Conservation (phyloP, 2,797 vertebrate genomes). For the Adrianichthys oophorus region DNA sequence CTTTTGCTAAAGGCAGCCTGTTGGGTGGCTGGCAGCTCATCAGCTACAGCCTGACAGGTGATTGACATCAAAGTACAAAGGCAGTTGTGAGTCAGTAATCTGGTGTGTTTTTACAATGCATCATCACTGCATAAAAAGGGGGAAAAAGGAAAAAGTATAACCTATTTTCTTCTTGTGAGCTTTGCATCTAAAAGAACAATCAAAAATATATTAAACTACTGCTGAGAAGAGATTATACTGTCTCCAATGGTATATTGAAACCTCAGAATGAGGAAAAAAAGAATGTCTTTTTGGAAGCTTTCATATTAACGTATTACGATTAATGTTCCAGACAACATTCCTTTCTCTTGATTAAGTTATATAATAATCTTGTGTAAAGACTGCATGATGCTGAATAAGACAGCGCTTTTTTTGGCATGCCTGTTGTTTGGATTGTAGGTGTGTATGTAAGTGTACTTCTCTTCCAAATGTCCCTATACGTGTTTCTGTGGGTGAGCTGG, state of each 20-base stretch:
- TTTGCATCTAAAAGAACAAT: constrained; percentile 13
- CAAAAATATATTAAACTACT: constrained; percentile 20
- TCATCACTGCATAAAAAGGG: constrained; percentile 1
- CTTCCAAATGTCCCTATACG: constrained; percentile 31
- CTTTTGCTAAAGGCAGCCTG: constrained; percentile 49
- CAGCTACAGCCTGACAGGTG: constrained; percentile 58
- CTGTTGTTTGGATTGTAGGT: constrained; percentile 23
- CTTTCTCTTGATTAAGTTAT: neutral
- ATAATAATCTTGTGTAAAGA: neutral
- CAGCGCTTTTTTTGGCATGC: constrained; percentile 4
- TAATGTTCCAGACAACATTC: too few relatives aligned
- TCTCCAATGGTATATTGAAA: constrained; percentile 1
- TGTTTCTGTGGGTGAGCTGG: constrained; percentile 36
- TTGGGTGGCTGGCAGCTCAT: constrained; percentile 59
- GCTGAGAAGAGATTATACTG: constrained; percentile 3
- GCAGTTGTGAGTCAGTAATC: constrained; percentile 40
- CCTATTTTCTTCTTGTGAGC: constrained; percentile 15
- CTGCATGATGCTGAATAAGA: neutral
- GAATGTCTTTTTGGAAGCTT: neutral
- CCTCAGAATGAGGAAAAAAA: constrained; percentile 1
- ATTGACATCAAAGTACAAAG: constrained; percentile 67
- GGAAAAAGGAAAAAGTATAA: constrained; percentile 15
- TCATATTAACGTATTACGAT: too few relatives aligned
- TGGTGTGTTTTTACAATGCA: constrained; percentile 45
- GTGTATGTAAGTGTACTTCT: constrained; percentile 27